Evolutionary conservation across 1,140 invertebrate species (phyloP).

Genomic region (Formica exsecta): DNA sequence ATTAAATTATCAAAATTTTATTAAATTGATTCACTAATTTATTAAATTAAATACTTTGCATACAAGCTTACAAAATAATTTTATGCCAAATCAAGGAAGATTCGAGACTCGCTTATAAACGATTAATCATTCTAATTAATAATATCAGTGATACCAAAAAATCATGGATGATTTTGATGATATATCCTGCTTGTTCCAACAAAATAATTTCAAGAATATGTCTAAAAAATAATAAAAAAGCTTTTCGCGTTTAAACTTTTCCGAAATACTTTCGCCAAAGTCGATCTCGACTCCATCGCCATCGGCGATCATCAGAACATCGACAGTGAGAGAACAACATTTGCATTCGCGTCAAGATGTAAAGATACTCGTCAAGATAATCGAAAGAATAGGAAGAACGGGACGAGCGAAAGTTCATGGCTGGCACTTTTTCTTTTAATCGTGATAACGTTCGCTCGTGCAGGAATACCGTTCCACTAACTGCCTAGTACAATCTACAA

Average conservation of each 20-base stretch:
- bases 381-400: conserved; percentile 24
- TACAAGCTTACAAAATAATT: too few relatives aligned
- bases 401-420: conserved; percentile 73
- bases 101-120: neutral
- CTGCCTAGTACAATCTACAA: conserved; percentile 50
- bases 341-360: conserved; percentile 60
- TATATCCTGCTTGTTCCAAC: neutral
- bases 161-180: neutral
- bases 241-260: neutral
- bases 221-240: neutral
- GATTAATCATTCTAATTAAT: neutral
- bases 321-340: conserved; percentile 24
- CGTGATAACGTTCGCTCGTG: conserved; percentile 68
- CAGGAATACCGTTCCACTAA: conserved; percentile 50
- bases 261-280: conserved; percentile 17
- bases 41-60: too few relatives aligned
- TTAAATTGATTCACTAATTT: too few relatives aligned
- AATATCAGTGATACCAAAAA: neutral
- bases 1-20: neutral
- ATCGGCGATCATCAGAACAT: conserved; percentile 44
- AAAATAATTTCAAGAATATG: neutral
- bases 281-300: neutral
- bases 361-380: conserved; percentile 19
- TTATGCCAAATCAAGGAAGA: too few relatives aligned
- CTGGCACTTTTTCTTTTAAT: conserved; percentile 62